Evolutionary conservation across 2,797 vertebrate species (phyloP), one percentile per base, ranked within the genome.

Genomic region (Gastrophryne carolinensis): DNA sequence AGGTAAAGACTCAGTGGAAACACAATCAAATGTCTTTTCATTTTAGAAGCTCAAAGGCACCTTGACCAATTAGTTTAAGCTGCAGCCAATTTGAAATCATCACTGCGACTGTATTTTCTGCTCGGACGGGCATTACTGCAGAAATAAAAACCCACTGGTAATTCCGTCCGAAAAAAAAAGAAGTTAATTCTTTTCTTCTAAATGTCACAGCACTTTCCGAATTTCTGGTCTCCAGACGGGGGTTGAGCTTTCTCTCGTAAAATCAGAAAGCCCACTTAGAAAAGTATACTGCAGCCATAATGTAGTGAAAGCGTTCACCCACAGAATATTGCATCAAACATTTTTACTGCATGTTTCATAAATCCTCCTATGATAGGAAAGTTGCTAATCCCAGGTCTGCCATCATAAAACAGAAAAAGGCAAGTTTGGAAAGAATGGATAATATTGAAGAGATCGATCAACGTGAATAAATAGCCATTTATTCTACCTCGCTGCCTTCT

Each of bases 81-180:
- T 66, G 68, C 61, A 78, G 75, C 68, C 75, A 78, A 78, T 72
- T 72, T 78, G 75, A 72, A 78, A 72, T 66, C 68, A 78, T 78
- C 68, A 72, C 61, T 60, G 75, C 61, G 75, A 72, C 75, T 53
- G 26, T 72, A 78, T 78, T 78, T 78, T 78, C 68, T 78, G 75
- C 75, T 78, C 61, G 52, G 68, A 41, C 61, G 61, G 68, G 68
- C 75, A 65, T 78, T 72, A 72, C 68, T 78, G 75, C 75, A 37
- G 75, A 72, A 78, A 78, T 78, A 78, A 78, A 78, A 78, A 72
- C 68, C 75, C 75, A 41, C 30, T 66, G 68, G 68, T 72, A 78
- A 78, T 78, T 78, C 68, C 75, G 34, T 58, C 57, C 17, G 49
- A 24, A 44, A 21, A 19, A 72, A 56, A 35, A 17, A 66, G 65